Base-by-base conservation (phyloP, 2,797 vertebrate species). In the Argentina silus region DNA sequence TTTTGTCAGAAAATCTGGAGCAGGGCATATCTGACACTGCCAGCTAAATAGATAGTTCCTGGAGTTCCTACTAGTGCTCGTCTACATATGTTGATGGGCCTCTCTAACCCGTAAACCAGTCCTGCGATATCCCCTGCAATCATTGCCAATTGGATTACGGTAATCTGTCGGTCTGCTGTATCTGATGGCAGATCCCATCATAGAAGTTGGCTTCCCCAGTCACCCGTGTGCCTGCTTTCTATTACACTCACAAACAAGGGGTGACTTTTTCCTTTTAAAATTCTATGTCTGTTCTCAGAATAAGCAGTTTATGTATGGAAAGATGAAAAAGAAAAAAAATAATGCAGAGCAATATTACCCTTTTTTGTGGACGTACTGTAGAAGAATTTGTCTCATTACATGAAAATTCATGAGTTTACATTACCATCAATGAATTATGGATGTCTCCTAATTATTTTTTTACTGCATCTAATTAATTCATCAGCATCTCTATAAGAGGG, bases 371-470 rank as follows among this genome's bases (percentile, higher is more conserved):
- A 42, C 9, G 8, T 11, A 57, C 68, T 61, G 44, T 61, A 67
- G 62, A 51, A 14, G 48, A 21, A 53, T 67, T 74, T 70, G 47
- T 75, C 67, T 77, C 50, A 43, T 19, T 17, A 57, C 73, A 74
- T 80, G 69, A 76, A 83, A 76, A 81, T 79, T 69, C 48, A 78
- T 59, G 70, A 82, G 71, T 64, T 79, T 78, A 77, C 67, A 81
- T 78, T 80, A 70, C 50, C 62, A 64, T 67, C 15, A 12, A 82
- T 80, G 70, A 80, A 82, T 79, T 77, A 83, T 78, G 66, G 73
- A 81, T 85, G 73, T 65, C 56, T 76, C 14, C 48, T 79, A 81
- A 86, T 86, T 77, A 74, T 85, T 83, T 74, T 36, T 76, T 76
- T 71, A 82, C 69, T 71, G 69, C 57, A 72, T 69, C 70, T 79